Conservation (phyloP, 1,140 invertebrate genomes). For the Zophobas morio region DNA sequence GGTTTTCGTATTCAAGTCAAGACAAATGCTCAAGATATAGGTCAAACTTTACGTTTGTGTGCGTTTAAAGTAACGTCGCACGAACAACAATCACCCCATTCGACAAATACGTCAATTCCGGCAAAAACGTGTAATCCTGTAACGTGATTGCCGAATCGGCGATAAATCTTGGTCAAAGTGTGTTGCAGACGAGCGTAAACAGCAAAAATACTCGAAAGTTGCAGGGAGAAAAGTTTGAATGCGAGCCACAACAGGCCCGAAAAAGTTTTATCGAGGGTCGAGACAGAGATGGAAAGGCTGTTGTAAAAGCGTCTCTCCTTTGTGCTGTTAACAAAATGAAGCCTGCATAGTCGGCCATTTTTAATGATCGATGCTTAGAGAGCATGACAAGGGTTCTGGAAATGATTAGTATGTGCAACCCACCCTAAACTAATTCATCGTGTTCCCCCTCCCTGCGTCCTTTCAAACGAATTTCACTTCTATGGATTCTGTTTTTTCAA, state of each 20-base stretch:
- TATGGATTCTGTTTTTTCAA: slow-evolving; percentile 58
- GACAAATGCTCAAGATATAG: too few relatives aligned
- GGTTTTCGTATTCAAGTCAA: too few relatives aligned
- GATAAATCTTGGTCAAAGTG: slow-evolving; percentile 33
- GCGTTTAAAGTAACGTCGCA: too few relatives aligned
- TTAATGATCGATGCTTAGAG: slow-evolving; percentile 60
- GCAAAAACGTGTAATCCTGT: too few relatives aligned
- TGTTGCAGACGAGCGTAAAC: slow-evolving; percentile 39
- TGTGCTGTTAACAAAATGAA: slow-evolving; percentile 56
- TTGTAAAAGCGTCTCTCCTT: slow-evolving; percentile 44
- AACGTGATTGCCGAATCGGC: not conserved
- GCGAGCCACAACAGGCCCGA: slow-evolving; percentile 30
- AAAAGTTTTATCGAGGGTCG: slow-evolving; percentile 25
- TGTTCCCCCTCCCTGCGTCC: slow-evolving; percentile 41
- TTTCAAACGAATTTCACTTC: slow-evolving; percentile 51
- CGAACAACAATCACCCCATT: too few relatives aligned
- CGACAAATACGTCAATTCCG: too few relatives aligned
- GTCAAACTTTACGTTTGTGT: too few relatives aligned
- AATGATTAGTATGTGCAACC: slow-evolving; percentile 60
- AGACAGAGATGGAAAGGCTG: slow-evolving; percentile 43
- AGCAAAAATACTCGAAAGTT: slow-evolving; percentile 19
- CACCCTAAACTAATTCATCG: slow-evolving; percentile 53
- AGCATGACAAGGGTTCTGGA: slow-evolving; percentile 59
- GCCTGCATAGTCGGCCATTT: slow-evolving; percentile 57
- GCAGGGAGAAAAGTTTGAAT: slow-evolving; percentile 44